phyloP scores from a whole-genome alignment of 2,113 vertebrate species.

The Eulacestoma nigropectus region DNA sequence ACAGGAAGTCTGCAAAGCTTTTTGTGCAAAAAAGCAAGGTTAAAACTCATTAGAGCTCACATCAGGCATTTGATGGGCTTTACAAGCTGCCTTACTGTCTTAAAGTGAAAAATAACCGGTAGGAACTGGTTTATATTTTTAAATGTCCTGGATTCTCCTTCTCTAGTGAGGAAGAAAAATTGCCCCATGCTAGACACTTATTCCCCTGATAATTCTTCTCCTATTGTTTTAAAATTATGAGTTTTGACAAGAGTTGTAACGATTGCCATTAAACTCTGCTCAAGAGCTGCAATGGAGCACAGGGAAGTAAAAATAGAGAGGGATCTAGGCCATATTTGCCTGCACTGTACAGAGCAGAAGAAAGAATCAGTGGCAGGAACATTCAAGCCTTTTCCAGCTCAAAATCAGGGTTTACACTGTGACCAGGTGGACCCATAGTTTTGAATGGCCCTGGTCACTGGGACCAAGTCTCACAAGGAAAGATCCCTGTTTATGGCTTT shows the following conservation, averaged over 20 bases:
- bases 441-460: not conserved
- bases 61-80: slow-evolving; percentile 45
- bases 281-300: not conserved
- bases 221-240: not conserved
- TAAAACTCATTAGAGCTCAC: slow-evolving; percentile 57
- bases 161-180: not conserved
- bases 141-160: not conserved
- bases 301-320: not conserved
- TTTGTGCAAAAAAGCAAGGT: slow-evolving; percentile 54
- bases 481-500: not conserved
- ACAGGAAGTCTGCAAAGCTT: slow-evolving; percentile 53
- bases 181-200: not conserved
- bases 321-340: not conserved
- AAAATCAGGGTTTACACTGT: fast-evolving
- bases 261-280: not conserved
- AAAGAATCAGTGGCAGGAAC: not conserved
- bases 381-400: not conserved
- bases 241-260: slow-evolving; percentile 27
- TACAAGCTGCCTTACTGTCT: not conserved
- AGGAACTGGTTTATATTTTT: slow-evolving; percentile 43
- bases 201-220: not conserved
- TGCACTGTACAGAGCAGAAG: not conserved
- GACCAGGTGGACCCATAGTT: not conserved
- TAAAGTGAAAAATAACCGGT: slow-evolving; percentile 42
- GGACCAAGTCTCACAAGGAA: not conserved